Evolutionary conservation across 2,888 invertebrate genomes (phyloP), one percentile per base, ranked within the genome.

Genomic region (Spodoptera picta): DNA sequence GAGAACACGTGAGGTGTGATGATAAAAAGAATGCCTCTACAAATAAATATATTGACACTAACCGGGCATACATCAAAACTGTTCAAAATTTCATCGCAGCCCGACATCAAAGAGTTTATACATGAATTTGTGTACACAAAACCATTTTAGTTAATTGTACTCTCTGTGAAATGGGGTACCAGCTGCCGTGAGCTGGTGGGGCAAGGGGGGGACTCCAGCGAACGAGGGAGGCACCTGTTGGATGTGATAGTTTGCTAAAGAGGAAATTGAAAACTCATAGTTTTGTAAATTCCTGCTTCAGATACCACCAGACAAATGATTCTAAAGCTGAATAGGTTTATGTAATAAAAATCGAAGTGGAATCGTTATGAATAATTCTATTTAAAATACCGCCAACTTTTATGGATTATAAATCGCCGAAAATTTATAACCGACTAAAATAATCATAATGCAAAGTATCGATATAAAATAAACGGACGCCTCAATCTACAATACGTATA

Each of bases 31-130:
- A 49, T 68, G 11, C 14, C n/a, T 14, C 5, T 31, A 58, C 7
- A 62, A 66, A 69, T 47, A 75, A 60, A 65, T 46, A 55, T 46
- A 48, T 43, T n/a, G 14, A 58, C 19, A 54, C 12, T 63, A 52
- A 65, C 55, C 19, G 49, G 19, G 10, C 3, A 60, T 66, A 43
- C 46, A 43, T 69, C 64, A 63, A 46, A 66, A 47, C 52, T 31
- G 36, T 65, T 56, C 47, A 43, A 48, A 65, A 64, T 60, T 61
- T 62, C n/a, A 24, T 44, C 48, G 49, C 19, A 44, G 9, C 4
- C 41, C 47, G 27, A 75, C 73, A 67, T 80, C 80, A 79, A 79
- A 79, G 75, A 65, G 80, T 47, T 62, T 66, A 65, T 57, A 60
- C 66, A 60, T 69, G 77, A 58, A 47, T 24, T 41, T 9, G 57